phyloP scores from a whole-genome alignment of 2,797 vertebrate genomes.

The Alosa sapidissima region DNA sequence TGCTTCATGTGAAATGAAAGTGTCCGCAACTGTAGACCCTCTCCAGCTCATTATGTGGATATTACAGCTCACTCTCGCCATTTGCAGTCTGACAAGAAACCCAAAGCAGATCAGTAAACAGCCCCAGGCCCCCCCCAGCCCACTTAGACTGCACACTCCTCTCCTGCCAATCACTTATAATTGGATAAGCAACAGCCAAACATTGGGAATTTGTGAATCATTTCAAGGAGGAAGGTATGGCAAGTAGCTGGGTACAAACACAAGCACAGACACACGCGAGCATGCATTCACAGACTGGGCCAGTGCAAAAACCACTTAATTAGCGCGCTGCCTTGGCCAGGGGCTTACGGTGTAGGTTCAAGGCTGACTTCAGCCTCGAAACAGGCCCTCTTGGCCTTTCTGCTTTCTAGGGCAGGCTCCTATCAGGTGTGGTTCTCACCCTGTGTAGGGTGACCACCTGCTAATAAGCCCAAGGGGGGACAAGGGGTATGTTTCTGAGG shows the following conservation, averaged over 20 bases:
- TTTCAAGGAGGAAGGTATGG: conserved; percentile 46
- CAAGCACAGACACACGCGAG: neutral
- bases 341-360: neutral
- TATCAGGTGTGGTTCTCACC: neutral
- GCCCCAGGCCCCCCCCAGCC: conserved; percentile 54
- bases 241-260: neutral
- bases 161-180: conserved; percentile 75
- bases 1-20: neutral
- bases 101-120: conserved; percentile 67
- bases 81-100: conserved; percentile 49
- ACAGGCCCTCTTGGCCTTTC: neutral
- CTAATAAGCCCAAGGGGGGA: no score
- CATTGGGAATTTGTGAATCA: conserved; percentile 62
- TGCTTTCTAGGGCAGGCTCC: neutral
- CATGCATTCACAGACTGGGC: neutral
- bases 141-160: conserved; percentile 55
- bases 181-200: conserved; percentile 66
- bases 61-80: neutral
- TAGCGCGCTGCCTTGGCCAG: neutral
- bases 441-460: neutral
- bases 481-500: no score
- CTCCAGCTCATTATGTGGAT: neutral
- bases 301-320: neutral
- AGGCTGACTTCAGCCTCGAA: neutral
- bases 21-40: neutral